Evolutionary conservation across 2,888 invertebrate genomes (phyloP), one percentile per base, ranked within the genome.

Genomic region (Drosophila quinaria): DNA sequence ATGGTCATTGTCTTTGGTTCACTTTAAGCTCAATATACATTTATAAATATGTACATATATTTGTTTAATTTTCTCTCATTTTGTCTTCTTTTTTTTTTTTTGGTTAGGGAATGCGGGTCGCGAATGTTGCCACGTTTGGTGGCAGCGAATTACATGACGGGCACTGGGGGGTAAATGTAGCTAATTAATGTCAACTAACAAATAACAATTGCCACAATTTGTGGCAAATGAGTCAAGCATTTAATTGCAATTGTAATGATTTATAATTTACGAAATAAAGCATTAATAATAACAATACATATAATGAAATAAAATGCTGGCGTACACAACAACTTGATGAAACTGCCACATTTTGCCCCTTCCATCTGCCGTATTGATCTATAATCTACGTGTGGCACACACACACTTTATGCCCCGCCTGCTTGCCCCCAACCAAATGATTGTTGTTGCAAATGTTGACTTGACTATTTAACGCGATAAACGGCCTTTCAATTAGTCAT

Each of bases 241-340:
- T 77, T 77, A 67, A 70, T 79, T 79, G 67, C 76, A 64, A 74
- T 52, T 75, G 60, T 65, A 82, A 87, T 85, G 82, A 85, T 82
- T 82, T 85, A 85, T 76, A 85, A 82, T 87, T 82, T 65, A 75
- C 73, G 72, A 60, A 87, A 70, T 81, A 35, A 69, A 66, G 61
- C 67, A 74, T 74, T 83, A 63, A 56, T 25, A 15, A 44, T 62
- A 74, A 83, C 77, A 63, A 63, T 56, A 10, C 2, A 63, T 56
- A 10, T 5, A 56, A 62, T 58, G 19, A 55, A 50, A 62, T 63
- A 46, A 41, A 73, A 69, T 50, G 55, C 33, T 39, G 54, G 35
- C 51, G 10, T 5, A 35, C 22, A 39, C 22, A 68, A 35, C 35
- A 55, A 35, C 42, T 31, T 35, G n/a, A 17, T 13, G 10, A 35